These are phyloP conservation scores for Heliconius hewitsoni DNA, from an alignment of 1,140 invertebrate genomes.

Conservation along the genomic window DNA sequence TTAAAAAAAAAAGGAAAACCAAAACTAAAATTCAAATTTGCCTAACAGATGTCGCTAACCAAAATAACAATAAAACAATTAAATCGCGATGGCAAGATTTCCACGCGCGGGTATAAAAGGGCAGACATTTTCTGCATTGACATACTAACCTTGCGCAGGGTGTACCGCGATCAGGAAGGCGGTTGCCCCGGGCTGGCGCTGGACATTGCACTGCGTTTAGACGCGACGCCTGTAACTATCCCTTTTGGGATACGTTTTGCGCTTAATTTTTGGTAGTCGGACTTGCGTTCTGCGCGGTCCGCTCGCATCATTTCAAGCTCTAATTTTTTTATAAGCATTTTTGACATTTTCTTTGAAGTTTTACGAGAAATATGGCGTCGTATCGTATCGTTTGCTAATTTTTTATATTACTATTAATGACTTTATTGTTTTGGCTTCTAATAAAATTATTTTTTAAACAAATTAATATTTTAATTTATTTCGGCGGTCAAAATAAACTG, in stretches of 20 bases:
- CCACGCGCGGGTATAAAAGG: slow-evolving; percentile 48
- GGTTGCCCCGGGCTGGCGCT: slow-evolving; percentile 77
- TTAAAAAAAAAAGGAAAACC: not conserved
- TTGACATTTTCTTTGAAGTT: not conserved
- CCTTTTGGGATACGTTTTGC: slow-evolving; percentile 71
- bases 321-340: not conserved
- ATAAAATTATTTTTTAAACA: too few relatives aligned
- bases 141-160: slow-evolving; percentile 83
- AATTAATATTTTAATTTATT: too few relatives aligned
- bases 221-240: slow-evolving; percentile 67
- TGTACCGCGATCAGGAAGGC: slow-evolving; percentile 81
- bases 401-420: too few relatives aligned
- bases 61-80: slow-evolving; percentile 35
- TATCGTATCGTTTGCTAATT: too few relatives aligned
- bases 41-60: slow-evolving; percentile 62
- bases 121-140: not conserved
- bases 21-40: not conserved
- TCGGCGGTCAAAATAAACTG: too few relatives aligned
- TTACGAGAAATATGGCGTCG: not conserved
- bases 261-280: slow-evolving; percentile 81
- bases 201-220: slow-evolving; percentile 73
- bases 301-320: not conserved
- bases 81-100: slow-evolving; percentile 55
- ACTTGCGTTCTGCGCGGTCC: slow-evolving; percentile 67
- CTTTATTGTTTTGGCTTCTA: too few relatives aligned